phyloP scores from a whole-genome alignment of 2,888 invertebrate genomes.

The Diachrysia chrysitis region DNA sequence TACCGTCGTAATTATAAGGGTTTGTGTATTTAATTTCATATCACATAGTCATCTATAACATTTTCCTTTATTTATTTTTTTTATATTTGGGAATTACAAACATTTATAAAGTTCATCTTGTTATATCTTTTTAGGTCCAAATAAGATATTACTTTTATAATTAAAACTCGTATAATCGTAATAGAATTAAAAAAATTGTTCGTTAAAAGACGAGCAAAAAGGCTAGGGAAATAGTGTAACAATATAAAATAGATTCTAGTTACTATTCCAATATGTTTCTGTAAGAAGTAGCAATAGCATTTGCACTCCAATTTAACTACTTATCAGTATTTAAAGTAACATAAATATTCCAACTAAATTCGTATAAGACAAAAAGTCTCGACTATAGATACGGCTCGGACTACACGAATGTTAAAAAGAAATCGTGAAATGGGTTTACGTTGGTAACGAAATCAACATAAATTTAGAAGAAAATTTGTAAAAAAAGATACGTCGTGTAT shows the following conservation, averaged over 20 bases:
- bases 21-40: neutral
- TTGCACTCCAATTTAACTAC: neutral
- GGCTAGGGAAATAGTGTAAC: too few relatives aligned
- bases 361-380: constrained; percentile 8
- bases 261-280: neutral
- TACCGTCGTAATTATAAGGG: neutral
- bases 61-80: too few relatives aligned
- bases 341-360: neutral
- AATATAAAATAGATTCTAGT: too few relatives aligned
- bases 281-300: neutral
- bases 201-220: too few relatives aligned
- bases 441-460: constrained; percentile 87
- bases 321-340: neutral
- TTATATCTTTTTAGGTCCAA: too few relatives aligned
- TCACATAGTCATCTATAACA: too few relatives aligned
- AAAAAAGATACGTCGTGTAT: constrained; percentile 57
- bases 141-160: too few relatives aligned
- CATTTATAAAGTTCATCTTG: too few relatives aligned
- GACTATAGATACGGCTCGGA: constrained; percentile 76
- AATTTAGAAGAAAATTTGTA: constrained; percentile 79
- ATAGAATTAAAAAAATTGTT: too few relatives aligned
- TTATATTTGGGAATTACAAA: too few relatives aligned
- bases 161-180: too few relatives aligned
- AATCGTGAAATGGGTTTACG: constrained; percentile 86
- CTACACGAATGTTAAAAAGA: constrained; percentile 84